Evolutionary conservation across 2,888 invertebrate genomes (phyloP).

Genomic region (Torymus tubicola): DNA sequence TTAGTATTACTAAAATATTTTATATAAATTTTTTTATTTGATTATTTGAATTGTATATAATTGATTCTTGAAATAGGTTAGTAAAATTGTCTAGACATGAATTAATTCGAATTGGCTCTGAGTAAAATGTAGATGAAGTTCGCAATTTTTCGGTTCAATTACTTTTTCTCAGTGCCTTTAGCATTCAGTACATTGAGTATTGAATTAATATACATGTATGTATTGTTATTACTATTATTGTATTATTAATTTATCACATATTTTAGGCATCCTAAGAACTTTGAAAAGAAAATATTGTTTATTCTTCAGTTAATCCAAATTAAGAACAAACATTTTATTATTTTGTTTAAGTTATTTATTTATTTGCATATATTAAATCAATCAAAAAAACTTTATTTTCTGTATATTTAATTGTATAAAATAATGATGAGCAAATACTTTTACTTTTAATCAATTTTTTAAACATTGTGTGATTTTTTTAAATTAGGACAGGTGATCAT

Average conservation of each 20-base stretch:
- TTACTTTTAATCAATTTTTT: slow-evolving; percentile 43
- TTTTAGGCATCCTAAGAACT: slow-evolving; percentile 17
- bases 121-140: slow-evolving; percentile 10
- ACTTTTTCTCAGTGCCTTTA: neutral
- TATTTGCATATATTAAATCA: too few species aligned
- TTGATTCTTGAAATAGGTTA: slow-evolving; percentile 4
- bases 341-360: too few species aligned
- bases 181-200: neutral
- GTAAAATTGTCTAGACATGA: neutral
- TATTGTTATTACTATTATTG: slow-evolving; percentile 9
- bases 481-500: neutral
- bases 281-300: slow-evolving; percentile 14
- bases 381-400: slow-evolving; percentile 4
- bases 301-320: slow-evolving; percentile 20
- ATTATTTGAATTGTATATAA: slow-evolving; percentile 23
- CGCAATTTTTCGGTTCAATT: neutral
- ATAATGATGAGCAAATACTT: slow-evolving; percentile 1
- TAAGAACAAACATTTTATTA: too few species aligned
- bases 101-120: neutral
- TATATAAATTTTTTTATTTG: neutral
- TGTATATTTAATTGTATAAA: slow-evolving; percentile 29
- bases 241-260: neutral
- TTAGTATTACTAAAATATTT: slow-evolving; percentile 9
- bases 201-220: slow-evolving; percentile 1
- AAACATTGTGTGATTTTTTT: neutral